These are phyloP conservation scores for Luperina testacea DNA, from an alignment of 2,888 invertebrate genomes.

Conservation along the genomic window DNA sequence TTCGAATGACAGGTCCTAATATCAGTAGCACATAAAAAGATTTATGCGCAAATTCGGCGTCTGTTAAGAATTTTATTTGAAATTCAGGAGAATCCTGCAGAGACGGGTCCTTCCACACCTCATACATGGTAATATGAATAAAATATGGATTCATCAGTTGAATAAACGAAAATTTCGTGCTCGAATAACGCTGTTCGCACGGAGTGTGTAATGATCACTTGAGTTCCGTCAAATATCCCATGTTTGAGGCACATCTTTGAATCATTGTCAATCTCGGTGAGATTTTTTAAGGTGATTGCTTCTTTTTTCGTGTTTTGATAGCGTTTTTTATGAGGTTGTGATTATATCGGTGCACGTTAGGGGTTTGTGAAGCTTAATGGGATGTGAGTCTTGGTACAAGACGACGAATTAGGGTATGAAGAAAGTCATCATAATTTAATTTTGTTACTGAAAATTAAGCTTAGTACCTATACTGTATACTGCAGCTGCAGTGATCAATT, in stretches of 20 bases:
- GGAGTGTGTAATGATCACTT: slow-evolving; percentile 76
- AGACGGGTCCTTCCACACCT: slow-evolving; percentile 70
- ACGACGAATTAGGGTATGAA: not conserved
- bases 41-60: slow-evolving; percentile 67
- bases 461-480: no score
- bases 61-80: slow-evolving; percentile 73
- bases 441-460: not conserved
- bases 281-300: slow-evolving; percentile 49
- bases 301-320: slow-evolving; percentile 31
- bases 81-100: slow-evolving; percentile 69
- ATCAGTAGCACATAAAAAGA: slow-evolving; percentile 65
- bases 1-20: slow-evolving; percentile 60
- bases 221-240: slow-evolving; percentile 68
- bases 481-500: no score
- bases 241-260: slow-evolving; percentile 54
- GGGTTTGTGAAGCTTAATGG: slow-evolving; percentile 2
- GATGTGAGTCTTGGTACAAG: not conserved
- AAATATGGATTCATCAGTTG: slow-evolving; percentile 87
- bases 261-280: slow-evolving; percentile 48
- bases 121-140: slow-evolving; percentile 83
- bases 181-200: slow-evolving; percentile 76
- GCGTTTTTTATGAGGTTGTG: slow-evolving; percentile 32
- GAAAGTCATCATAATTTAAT: not conserved
- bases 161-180: slow-evolving; percentile 82
- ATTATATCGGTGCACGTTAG: slow-evolving; percentile 24